Conservation (phyloP, 2,113 vertebrate species). For the Canis aureus region DNA sequence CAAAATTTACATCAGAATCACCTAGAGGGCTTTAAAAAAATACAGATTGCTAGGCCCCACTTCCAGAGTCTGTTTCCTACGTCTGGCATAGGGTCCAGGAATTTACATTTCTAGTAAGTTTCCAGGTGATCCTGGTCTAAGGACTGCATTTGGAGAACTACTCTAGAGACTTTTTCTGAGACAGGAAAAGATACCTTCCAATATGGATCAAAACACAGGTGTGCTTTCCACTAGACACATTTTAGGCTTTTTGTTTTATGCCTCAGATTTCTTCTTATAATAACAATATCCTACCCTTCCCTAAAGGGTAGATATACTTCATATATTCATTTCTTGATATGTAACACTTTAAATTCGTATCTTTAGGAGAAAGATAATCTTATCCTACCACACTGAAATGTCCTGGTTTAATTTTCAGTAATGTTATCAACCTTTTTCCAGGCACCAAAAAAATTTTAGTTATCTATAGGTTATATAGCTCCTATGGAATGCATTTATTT, state of each 20-base stretch:
- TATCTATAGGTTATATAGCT: background rate
- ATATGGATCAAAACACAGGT: background rate
- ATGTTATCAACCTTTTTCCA: background rate
- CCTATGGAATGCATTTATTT: slow-evolving; percentile 40
- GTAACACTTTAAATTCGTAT: slow-evolving; percentile 28
- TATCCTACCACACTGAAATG: background rate
- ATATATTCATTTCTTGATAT: slow-evolving; percentile 22
- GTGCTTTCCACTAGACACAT: background rate
- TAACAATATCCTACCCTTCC: background rate
- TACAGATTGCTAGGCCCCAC: background rate
- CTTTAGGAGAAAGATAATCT: slow-evolving; percentile 23
- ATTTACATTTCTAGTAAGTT: background rate
- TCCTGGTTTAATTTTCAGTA: slow-evolving; percentile 39
- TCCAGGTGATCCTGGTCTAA: background rate
- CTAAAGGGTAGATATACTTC: background rate
- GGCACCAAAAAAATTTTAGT: background rate
- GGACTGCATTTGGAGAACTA: background rate
- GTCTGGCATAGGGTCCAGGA: background rate
- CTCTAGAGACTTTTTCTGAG: background rate
- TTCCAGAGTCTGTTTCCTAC: background rate
- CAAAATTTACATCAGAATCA: background rate
- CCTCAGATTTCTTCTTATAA: slow-evolving; percentile 21
- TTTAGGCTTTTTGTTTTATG: slow-evolving; percentile 15
- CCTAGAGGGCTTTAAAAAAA: background rate
- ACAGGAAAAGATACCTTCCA: background rate